Evolutionary conservation across 2,888 invertebrate species (phyloP).

Genomic region (Anorthoa munda): DNA sequence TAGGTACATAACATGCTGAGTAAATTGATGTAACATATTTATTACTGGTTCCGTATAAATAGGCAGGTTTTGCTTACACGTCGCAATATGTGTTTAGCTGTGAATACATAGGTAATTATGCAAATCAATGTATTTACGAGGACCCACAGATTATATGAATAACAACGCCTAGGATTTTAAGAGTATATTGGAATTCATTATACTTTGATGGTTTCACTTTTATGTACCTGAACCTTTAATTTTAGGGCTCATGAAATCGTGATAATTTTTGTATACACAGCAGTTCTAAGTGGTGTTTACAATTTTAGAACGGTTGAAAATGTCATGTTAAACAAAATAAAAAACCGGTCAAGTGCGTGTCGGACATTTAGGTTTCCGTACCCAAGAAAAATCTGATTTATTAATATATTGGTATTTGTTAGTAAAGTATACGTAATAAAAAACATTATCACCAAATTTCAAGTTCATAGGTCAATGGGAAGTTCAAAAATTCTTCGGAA

Average conservation of each 20-base stretch:
- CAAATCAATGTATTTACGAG: slow-evolving; percentile 57
- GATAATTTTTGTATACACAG: slow-evolving; percentile 23
- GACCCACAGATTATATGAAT: slow-evolving; percentile 50
- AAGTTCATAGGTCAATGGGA: too few species aligned
- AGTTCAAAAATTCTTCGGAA: too few species aligned
- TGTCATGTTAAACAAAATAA: not conserved
- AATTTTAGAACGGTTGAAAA: not conserved
- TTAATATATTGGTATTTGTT: too few species aligned
- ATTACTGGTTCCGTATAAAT: slow-evolving; percentile 41
- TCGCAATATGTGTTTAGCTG: slow-evolving; percentile 61
- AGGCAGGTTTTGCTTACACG: slow-evolving; percentile 38
- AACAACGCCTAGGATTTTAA: slow-evolving; percentile 50
- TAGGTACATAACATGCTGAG: slow-evolving; percentile 1
- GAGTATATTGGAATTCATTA: slow-evolving; percentile 54
- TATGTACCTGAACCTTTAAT: slow-evolving; percentile 30
- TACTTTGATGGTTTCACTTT: slow-evolving; percentile 38
- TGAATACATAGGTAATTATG: slow-evolving; percentile 62
- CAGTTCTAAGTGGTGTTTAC: not conserved
- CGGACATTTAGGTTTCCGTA: too few species aligned
- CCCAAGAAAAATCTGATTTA: too few species aligned
- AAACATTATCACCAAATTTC: too few species aligned
- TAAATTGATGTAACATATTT: slow-evolving; percentile 44
- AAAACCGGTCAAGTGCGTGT: too few species aligned
- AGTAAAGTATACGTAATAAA: too few species aligned
- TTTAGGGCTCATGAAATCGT: slow-evolving; percentile 25